Evolutionary conservation across 30 jellyfish, hydroid and myxozoan genomes (phyloP), one percentile per base, ranked within the genome.

Genomic region (Catostylus mosaicus): DNA sequence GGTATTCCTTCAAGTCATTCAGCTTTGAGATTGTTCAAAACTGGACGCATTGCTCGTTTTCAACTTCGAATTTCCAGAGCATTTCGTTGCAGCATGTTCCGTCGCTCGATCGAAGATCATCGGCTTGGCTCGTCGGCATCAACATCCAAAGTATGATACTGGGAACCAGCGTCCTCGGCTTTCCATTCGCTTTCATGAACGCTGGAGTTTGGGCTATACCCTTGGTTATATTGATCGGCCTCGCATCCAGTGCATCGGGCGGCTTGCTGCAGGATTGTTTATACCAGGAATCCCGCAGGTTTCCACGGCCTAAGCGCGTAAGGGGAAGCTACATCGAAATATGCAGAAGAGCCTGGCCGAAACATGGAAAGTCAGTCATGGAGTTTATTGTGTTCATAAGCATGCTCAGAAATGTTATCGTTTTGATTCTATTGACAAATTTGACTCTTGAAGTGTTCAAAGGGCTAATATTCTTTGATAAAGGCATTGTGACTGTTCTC

Each of bases 121-220:
- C 80, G 37, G 73, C 92, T 30, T 46, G 85, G 59, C 87, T 90
- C 10, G 67, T 71, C 43, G 81, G 93, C 1, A 40, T 75, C 59
- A 90, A 86, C 74, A 24, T 83, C 37, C 97, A 80, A 46, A 51
- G 92, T 40, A 90, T 90, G 97, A 75, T 90, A 16, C 79, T 80
- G 37, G 97, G 97, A 51, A 90, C 95, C 0, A 84, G 91, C 37
- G 83, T 90, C 36, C 82, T 90, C 4, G 71, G 96, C 16, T 40
- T 84, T 36, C 97, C 96, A n/a, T 90, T 64, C 63, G 85, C 91
- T 3, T 64, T 75, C 36, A 33, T 35, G 61, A 36, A 60, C 5
- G 96, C 87, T 35, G 97, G 96, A 7, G 30, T 90, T 9, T 84
- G 88, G 88, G 90, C 93, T 14, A 29, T 90, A 9, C 74, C 85